phyloP scores from a whole-genome alignment of 2,888 invertebrate genomes.

The Philonicus albiceps region DNA sequence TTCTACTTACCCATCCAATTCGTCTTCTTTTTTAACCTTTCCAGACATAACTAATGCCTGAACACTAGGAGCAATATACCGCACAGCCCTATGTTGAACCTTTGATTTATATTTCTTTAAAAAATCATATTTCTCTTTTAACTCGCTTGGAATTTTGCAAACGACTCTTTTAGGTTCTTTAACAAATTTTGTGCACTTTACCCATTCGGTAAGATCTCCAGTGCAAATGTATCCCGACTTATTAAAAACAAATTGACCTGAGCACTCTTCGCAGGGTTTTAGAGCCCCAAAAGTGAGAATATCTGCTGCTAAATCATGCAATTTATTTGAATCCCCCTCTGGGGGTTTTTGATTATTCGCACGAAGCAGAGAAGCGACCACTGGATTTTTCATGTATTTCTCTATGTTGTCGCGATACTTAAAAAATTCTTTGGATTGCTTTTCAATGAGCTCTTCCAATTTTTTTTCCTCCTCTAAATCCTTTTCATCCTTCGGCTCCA shows the following conservation, averaged over 20 bases:
- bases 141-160: constrained; percentile 73
- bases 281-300: constrained; percentile 88
- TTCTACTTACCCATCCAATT: constrained; percentile 58
- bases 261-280: constrained; percentile 80
- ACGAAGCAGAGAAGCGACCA: constrained; percentile 73
- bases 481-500: constrained; percentile 68
- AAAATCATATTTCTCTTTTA: constrained; percentile 67
- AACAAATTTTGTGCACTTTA: constrained; percentile 79
- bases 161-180: constrained; percentile 76
- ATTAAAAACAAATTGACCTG: constrained; percentile 71
- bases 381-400: constrained; percentile 66
- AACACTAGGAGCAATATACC: constrained; percentile 65
- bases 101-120: constrained; percentile 71
- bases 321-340: constrained; percentile 68
- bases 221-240: constrained; percentile 85
- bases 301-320: constrained; percentile 80
- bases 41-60: constrained; percentile 54
- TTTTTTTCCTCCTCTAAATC: constrained; percentile 68
- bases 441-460: constrained; percentile 65
- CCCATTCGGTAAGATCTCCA: constrained; percentile 80
- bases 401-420: constrained; percentile 71
- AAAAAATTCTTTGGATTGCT: constrained; percentile 63
- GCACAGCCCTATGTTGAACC: constrained; percentile 68
- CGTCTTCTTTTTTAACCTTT: constrained; percentile 65
- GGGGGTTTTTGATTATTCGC: constrained; percentile 77